phyloP scores from a whole-genome alignment of 2,113 vertebrate species.

The Hydropotes inermis region DNA sequence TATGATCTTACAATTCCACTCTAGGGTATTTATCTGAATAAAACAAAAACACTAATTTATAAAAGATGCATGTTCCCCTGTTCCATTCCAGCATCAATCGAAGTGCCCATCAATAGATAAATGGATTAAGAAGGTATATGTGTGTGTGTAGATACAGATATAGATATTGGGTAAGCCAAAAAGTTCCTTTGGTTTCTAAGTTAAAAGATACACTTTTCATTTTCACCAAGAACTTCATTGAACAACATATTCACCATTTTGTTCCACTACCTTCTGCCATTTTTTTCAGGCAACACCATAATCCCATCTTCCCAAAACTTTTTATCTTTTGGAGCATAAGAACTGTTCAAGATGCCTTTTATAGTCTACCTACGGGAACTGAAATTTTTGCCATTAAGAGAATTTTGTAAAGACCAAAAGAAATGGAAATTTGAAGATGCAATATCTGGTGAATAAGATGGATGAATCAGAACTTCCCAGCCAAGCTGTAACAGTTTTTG shows the following conservation, averaged over 20 bases:
- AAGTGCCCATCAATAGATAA: neutral
- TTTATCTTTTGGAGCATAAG: neutral
- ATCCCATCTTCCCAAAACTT: neutral
- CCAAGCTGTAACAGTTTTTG: neutral
- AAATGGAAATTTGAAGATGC: neutral
- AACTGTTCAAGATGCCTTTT: neutral
- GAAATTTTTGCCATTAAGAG: neutral
- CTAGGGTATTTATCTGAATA: neutral
- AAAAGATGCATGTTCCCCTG: neutral
- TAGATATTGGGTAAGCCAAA: neutral
- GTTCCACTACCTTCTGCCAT: neutral
- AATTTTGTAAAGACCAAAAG: neutral
- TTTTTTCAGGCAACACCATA: neutral
- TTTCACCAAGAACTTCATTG: neutral
- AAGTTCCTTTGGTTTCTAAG: neutral
- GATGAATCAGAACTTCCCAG: neutral
- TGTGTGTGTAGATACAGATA: neutral
- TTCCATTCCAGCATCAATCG: neutral
- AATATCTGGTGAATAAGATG: neutral
- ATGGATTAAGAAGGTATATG: neutral
- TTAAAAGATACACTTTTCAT: neutral
- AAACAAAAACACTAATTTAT: neutral
- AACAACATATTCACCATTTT: neutral
- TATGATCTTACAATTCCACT: neutral
- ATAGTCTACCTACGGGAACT: neutral